Evolutionary conservation across 2,113 vertebrate species (phyloP).

Genomic region (Pholis gunnellus): DNA sequence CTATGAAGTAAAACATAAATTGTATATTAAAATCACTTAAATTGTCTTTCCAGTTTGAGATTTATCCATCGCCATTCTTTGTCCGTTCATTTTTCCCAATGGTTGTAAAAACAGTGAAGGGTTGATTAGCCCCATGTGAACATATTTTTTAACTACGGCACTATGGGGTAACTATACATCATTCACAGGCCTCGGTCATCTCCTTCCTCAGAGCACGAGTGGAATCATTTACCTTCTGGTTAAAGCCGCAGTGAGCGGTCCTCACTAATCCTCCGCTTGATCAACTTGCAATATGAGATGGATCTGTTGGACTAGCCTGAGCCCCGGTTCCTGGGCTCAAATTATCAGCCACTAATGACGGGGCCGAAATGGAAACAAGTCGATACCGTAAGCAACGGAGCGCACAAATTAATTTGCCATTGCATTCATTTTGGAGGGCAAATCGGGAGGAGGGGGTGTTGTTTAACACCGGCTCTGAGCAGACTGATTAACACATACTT

Average conservation of each 20-base stretch:
- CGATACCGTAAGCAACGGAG: conserved; percentile 50
- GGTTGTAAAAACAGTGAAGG: not conserved
- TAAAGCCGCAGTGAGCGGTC: not conserved
- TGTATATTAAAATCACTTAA: no score
- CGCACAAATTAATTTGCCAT: conserved; percentile 63
- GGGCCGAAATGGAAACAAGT: conserved; percentile 56
- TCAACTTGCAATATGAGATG: conserved; percentile 46
- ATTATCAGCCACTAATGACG: conserved; percentile 57
- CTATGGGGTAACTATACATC: not conserved
- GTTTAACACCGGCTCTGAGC: conserved; percentile 34
- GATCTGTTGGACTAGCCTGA: conserved; percentile 28
- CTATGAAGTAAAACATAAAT: not conserved
- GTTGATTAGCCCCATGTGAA: not conserved
- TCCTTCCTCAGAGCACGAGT: not conserved
- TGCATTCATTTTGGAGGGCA: conserved; percentile 58
- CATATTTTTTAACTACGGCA: not conserved
- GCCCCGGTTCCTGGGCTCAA: conserved; percentile 25
- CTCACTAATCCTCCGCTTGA: conserved; percentile 28
- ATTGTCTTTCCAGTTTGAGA: no score
- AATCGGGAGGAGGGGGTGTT: conserved; percentile 1
- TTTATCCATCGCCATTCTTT: no score
- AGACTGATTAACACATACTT: conserved; percentile 48
- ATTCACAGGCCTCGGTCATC: not conserved
- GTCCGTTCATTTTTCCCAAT: not conserved
- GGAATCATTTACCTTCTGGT: conserved; percentile 16